Conservation (phyloP, 2,113 vertebrate species). For the Cephalopholis sonnerati region DNA sequence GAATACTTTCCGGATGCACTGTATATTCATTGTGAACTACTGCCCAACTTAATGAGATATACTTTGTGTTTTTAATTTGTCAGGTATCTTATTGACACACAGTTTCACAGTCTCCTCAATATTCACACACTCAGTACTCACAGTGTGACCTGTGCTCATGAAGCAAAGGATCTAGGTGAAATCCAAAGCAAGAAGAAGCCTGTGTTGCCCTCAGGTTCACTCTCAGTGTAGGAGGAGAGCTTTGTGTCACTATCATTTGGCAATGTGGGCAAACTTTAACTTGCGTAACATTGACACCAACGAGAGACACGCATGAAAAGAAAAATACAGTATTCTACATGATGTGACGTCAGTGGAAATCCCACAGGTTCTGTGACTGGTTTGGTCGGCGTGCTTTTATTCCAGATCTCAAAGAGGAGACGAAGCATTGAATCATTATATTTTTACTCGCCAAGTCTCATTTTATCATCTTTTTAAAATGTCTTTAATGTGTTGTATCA, state of each 20-base stretch:
- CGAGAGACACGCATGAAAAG: background rate
- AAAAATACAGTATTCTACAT: background rate
- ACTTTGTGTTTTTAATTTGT: too few species aligned
- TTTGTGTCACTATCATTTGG: background rate
- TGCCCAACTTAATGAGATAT: too few species aligned
- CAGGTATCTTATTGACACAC: too few species aligned
- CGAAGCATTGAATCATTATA: too few species aligned
- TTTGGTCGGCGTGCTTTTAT: background rate
- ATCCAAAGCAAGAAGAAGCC: too few species aligned
- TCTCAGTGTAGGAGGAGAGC: background rate
- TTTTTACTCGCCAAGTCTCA: background rate
- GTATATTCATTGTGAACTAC: too few species aligned
- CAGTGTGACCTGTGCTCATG: too few species aligned
- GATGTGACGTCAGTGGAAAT: too few species aligned
- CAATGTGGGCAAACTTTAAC: background rate
- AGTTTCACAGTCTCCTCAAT: too few species aligned
- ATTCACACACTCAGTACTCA: too few species aligned
- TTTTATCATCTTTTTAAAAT: background rate
- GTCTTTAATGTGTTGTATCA: background rate
- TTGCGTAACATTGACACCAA: background rate
- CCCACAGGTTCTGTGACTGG: background rate
- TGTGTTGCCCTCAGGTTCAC: background rate
- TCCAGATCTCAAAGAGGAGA: background rate
- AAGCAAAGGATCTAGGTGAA: too few species aligned
- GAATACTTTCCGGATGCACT: too few species aligned